Conservation (phyloP, 2,888 invertebrate species). For the Ctenicera cuprea region DNA sequence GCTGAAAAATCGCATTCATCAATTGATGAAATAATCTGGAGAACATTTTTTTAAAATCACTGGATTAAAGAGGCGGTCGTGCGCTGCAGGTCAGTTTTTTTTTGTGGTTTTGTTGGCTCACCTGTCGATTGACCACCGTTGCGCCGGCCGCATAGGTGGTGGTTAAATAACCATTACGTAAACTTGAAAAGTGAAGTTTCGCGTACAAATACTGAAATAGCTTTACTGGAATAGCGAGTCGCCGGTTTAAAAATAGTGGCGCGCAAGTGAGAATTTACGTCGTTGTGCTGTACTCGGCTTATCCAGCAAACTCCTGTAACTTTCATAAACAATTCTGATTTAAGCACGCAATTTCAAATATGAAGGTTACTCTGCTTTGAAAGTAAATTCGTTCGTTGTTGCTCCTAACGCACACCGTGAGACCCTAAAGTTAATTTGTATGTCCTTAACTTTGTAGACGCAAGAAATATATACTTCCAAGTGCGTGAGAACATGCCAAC, state of each 20-base stretch:
- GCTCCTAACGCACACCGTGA: conserved; percentile 19
- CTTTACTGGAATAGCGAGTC: neutral
- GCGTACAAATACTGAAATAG: conserved; percentile 25
- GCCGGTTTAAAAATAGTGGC: conserved; percentile 26
- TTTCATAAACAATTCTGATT: conserved; percentile 32
- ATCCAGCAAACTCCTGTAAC: conserved; percentile 18
- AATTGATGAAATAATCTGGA: conserved; percentile 12
- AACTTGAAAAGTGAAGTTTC: conserved; percentile 28
- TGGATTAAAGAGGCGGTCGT: conserved; percentile 42
- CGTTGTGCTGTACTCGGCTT: neutral
- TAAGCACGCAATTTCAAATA: conserved; percentile 28
- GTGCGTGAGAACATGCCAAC: conserved; percentile 35
- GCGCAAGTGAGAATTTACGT: conserved; percentile 18
- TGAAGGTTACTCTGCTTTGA: conserved; percentile 29
- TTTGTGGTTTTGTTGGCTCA: conserved; percentile 47
- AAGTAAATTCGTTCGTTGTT: conserved; percentile 8
- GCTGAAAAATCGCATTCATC: conserved; percentile 6
- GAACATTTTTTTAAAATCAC: conserved; percentile 35
- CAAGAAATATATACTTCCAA: conserved; percentile 25
- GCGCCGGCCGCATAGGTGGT: conserved; percentile 37
- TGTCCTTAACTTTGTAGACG: conserved; percentile 26
- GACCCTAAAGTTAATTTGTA: conserved; percentile 32
- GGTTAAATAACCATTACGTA: conserved; percentile 45
- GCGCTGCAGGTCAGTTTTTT: conserved; percentile 39
- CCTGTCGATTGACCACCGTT: conserved; percentile 47